Conservation (phyloP, 2,113 vertebrate genomes). For the Campylomormyrus numenius region DNA sequence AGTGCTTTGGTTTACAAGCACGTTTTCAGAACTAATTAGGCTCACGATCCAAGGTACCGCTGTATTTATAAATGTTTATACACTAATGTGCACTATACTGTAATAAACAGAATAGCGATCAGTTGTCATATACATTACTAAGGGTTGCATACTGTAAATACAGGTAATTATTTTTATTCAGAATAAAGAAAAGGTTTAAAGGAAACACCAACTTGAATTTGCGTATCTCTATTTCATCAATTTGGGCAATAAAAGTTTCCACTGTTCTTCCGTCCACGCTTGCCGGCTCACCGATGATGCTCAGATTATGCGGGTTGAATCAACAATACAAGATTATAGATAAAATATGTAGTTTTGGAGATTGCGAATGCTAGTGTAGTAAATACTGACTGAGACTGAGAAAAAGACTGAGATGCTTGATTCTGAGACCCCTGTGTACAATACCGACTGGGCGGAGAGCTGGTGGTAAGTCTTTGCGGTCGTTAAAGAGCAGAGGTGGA, state of each 20-base stretch:
- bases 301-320: neutral
- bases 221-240: neutral
- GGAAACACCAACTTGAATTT: neutral
- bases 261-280: neutral
- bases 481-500: too few relatives aligned
- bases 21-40: too few relatives aligned
- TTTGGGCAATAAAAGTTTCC: neutral
- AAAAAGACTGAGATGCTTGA: neutral
- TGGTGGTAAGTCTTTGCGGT: neutral
- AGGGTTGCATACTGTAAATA: neutral
- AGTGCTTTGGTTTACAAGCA: too few relatives aligned
- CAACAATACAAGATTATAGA: neutral
- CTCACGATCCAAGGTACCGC: too few relatives aligned
- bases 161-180: neutral
- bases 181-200: neutral
- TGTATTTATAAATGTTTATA: neutral
- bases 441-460: neutral
- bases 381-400: neutral
- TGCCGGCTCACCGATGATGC: neutral
- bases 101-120: neutral
- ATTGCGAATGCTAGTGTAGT: neutral
- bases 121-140: neutral
- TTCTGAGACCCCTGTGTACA: neutral
- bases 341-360: neutral
- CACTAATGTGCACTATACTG: neutral